Evolutionary conservation across 1,140 invertebrate genomes (phyloP).

Genomic region (Mamestra configurata): DNA sequence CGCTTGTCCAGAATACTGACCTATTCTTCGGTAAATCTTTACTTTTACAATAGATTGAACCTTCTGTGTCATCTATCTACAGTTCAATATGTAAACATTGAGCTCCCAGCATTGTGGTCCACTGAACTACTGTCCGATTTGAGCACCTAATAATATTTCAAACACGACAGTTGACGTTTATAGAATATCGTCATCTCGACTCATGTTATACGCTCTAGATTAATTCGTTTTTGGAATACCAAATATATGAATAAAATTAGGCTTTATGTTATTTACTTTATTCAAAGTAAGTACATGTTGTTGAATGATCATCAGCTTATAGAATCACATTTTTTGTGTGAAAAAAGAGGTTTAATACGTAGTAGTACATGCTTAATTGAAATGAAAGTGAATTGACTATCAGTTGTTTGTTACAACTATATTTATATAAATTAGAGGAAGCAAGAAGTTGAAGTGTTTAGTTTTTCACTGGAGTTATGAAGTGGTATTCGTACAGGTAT

Average conservation of each 20-base stretch:
- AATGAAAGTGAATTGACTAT: neutral
- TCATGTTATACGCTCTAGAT: neutral
- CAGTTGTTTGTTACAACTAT: neutral
- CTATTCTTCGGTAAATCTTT: too few relatives aligned
- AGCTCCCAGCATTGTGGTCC: neutral
- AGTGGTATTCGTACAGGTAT: too few relatives aligned
- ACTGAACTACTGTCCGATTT: constrained; percentile 11
- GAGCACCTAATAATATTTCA: constrained; percentile 22
- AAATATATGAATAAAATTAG: too few relatives aligned
- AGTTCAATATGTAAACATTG: neutral
- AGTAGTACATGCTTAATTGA: too few relatives aligned
- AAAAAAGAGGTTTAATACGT: too few relatives aligned
- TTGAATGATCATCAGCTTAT: too few relatives aligned
- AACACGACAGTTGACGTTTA: neutral
- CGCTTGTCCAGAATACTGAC: too few relatives aligned
- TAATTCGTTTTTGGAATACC: neutral
- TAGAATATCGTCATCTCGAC: neutral
- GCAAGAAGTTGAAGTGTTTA: neutral
- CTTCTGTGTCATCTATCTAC: neutral
- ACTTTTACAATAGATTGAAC: neutral
- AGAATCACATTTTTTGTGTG: too few relatives aligned
- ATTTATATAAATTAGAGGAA: neutral
- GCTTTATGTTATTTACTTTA: too few relatives aligned
- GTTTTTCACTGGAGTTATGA: too few relatives aligned
- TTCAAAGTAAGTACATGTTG: too few relatives aligned